Base-by-base conservation (phyloP, 2,113 vertebrate species). In the Nycticorax nycticorax region DNA sequence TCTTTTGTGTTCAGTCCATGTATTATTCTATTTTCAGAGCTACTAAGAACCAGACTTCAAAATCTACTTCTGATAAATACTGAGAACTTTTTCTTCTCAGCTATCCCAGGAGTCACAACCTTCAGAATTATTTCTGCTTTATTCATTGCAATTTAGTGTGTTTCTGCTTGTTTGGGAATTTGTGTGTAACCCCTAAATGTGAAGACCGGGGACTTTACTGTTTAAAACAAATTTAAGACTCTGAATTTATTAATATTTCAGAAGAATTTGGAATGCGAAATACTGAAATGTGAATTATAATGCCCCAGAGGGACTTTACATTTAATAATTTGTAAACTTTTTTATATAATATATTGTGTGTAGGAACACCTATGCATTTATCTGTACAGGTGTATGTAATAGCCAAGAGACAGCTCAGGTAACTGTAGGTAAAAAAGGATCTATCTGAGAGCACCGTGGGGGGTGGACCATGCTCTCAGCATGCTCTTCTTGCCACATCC, bases 101-200 rank as follows among this genome's bases (percentile, higher is more conserved):
- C n/a, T 80, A 14, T 73, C 39, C 48, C 33, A 55, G 62, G 19
- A 83, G 22, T 43, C 69, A 26, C 12, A 78, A 45, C 20, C 32
- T 73, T 77, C 22, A 66, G 12, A 77, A 35, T 63, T 80, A 17
- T 41, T 95, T 73, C 81, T 76, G 50, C 67, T 88, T 83, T 88
- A 73, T 55, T 87, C 39, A 39, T 68, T 89, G 62, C 66, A 76
- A 14, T 93, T 68, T 64, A 24, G 4, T 19, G 6, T 60, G 22
- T 47, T 91, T 56, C 57, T 92, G 39, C 62, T 82, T 72, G 26
- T 75, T 76, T 68, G 35, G 71, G 41, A 85, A 57, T 92, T 80
- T 56, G 35, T 79, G 48, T 48, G 39, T 21, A 47, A 85, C 18
- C 27, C 33, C 35, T 45, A 39, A 39, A 71, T 23, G 6, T 26